These are phyloP conservation scores for Ardeotis arabs DNA, from an alignment of 2,113 vertebrate species.

Conservation along the genomic window DNA sequence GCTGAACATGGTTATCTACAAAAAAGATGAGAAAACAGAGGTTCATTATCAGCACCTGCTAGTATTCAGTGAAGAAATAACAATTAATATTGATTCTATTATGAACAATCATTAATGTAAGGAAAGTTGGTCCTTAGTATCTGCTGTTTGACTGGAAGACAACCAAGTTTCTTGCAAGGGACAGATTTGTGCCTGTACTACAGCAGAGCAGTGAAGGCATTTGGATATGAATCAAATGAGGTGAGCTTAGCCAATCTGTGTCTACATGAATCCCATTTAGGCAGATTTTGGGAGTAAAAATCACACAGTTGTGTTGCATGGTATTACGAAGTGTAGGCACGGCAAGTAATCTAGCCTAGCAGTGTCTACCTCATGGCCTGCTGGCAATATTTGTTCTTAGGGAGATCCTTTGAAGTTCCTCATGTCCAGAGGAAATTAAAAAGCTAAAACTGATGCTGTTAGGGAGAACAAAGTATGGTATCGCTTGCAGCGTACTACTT, in stretches of 20 bases:
- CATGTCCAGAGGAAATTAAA: background rate
- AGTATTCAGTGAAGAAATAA: background rate
- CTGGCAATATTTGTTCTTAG: background rate
- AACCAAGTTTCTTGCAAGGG: background rate
- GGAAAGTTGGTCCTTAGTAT: background rate
- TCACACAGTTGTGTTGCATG: background rate
- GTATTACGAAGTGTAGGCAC: background rate
- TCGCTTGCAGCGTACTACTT: background rate
- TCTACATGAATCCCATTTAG: background rate
- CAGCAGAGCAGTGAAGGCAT: background rate
- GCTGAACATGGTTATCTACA: constrained; percentile 86
- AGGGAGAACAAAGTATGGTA: background rate
- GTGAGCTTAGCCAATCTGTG: background rate
- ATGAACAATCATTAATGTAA: background rate
- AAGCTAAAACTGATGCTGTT: background rate
- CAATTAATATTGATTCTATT: background rate
- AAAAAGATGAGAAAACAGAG: constrained; percentile 44
- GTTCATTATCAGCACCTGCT: background rate
- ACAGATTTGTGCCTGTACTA: background rate
- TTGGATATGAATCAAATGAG: background rate
- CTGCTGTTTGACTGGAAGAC: background rate
- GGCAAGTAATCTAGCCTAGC: background rate
- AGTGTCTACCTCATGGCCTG: background rate
- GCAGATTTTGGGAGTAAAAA: background rate
- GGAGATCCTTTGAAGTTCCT: background rate